Evolutionary conservation across 2,113 vertebrate genomes (phyloP).

Genomic region (Myrmecobius fasciatus): DNA sequence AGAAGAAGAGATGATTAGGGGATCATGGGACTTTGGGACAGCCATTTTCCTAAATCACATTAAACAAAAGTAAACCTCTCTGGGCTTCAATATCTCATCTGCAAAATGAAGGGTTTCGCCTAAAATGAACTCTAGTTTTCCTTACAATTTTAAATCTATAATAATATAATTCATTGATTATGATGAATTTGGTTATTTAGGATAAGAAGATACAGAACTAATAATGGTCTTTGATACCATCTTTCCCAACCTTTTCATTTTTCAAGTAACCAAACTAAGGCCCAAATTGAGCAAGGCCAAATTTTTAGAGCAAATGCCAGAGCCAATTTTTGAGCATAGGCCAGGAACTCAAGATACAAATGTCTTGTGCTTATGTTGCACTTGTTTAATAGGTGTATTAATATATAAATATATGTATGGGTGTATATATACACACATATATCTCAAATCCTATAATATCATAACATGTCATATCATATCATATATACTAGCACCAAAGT

Average conservation of each 20-base stretch:
- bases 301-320: neutral
- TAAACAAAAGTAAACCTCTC: slow-evolving; percentile 36
- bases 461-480: neutral
- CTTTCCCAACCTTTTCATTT: neutral
- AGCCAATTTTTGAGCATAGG: neutral
- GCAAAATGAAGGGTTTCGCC: slow-evolving; percentile 43
- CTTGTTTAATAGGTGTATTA: neutral
- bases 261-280: neutral
- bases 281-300: neutral
- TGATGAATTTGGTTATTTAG: neutral
- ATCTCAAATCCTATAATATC: too few species aligned
- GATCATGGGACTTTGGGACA: neutral
- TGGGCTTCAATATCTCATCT: slow-evolving; percentile 44
- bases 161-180: neutral
- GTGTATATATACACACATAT: too few species aligned
- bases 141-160: slow-evolving; percentile 30
- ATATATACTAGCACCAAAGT: neutral
- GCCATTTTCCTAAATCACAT: neutral
- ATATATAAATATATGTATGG: neutral
- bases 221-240: neutral
- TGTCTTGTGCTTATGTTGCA: neutral
- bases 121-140: neutral
- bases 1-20: neutral
- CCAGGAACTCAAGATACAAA: neutral
- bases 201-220: neutral